These are phyloP conservation scores for Adoxophyes honmai DNA, from an alignment of 1,140 invertebrate species.

Conservation along the genomic window DNA sequence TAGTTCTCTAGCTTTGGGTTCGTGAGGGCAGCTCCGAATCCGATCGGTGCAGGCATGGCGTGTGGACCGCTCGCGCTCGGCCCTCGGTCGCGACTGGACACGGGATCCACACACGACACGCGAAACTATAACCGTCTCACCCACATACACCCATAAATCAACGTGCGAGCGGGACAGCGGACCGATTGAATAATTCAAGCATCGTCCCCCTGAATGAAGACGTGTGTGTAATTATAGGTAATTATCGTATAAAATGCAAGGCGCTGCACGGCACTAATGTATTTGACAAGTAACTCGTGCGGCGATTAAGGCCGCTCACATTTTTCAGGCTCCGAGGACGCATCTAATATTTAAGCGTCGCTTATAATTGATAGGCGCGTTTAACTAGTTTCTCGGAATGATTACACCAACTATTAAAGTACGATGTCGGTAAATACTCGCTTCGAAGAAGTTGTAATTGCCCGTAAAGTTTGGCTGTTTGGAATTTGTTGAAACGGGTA, in stretches of 20 bases:
- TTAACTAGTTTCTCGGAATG: slow-evolving; percentile 33
- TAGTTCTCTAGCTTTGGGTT: slow-evolving; percentile 66
- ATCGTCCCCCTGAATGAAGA: slow-evolving; percentile 53
- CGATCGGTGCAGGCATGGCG: slow-evolving; percentile 58
- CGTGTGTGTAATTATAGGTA: slow-evolving; percentile 41
- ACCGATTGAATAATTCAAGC: slow-evolving; percentile 64
- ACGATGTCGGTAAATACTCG: slow-evolving; percentile 1
- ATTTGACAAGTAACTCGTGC: slow-evolving; percentile 38
- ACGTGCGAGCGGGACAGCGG: slow-evolving; percentile 27
- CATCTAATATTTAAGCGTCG: slow-evolving; percentile 54
- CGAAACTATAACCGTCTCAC: slow-evolving; percentile 30
- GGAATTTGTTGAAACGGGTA: background rate
- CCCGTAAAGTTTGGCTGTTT: background rate
- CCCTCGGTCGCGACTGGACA: slow-evolving; percentile 49
- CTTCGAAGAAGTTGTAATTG: slow-evolving; percentile 2
- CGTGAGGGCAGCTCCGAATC: slow-evolving; percentile 68
- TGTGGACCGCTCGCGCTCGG: slow-evolving; percentile 48
- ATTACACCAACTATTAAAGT: background rate
- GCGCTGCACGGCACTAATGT: slow-evolving; percentile 50
- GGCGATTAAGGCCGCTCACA: slow-evolving; percentile 51
- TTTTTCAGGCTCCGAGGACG: slow-evolving; percentile 44
- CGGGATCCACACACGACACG: slow-evolving; percentile 21
- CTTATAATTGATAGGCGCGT: slow-evolving; percentile 58
- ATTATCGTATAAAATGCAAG: slow-evolving; percentile 55
- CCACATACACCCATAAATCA: slow-evolving; percentile 20